Conservation (phyloP, 2,113 vertebrate species). For the Oryzias melastigma region DNA sequence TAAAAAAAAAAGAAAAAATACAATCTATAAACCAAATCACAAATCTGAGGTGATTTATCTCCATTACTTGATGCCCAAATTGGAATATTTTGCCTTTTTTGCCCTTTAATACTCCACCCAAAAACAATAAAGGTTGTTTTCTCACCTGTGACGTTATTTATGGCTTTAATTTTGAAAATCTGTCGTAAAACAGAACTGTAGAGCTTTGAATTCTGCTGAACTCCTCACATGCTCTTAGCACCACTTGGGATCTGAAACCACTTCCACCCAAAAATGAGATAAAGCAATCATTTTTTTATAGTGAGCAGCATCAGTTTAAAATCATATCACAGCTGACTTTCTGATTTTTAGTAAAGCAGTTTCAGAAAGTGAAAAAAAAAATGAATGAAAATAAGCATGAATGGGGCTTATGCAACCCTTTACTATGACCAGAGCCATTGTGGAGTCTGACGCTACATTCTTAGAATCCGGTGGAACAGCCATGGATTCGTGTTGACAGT, state of each 20-base stretch:
- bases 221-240: neutral
- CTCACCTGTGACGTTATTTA: too few species aligned
- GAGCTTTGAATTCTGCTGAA: conserved; percentile 26
- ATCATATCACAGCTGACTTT: neutral
- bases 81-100: too few species aligned
- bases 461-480: conserved; percentile 44
- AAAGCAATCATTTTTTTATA: neutral
- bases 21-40: conserved; percentile 39
- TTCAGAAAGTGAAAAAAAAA: neutral
- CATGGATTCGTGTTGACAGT: conserved; percentile 42
- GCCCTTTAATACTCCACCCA: too few species aligned
- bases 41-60: too few species aligned
- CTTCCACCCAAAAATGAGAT: conserved; percentile 10
- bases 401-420: neutral
- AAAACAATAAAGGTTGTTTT: too few species aligned
- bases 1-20: neutral
- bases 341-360: neutral
- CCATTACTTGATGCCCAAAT: too few species aligned
- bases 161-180: too few species aligned
- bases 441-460: conserved; percentile 33
- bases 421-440: conserved; percentile 4
- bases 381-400: neutral
- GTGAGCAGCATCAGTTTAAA: neutral
- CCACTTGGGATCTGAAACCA: conserved; percentile 8
- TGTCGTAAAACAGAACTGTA: too few species aligned